Evolutionary conservation across 2,888 invertebrate genomes (phyloP).

Genomic region (Hecatera dysodea): DNA sequence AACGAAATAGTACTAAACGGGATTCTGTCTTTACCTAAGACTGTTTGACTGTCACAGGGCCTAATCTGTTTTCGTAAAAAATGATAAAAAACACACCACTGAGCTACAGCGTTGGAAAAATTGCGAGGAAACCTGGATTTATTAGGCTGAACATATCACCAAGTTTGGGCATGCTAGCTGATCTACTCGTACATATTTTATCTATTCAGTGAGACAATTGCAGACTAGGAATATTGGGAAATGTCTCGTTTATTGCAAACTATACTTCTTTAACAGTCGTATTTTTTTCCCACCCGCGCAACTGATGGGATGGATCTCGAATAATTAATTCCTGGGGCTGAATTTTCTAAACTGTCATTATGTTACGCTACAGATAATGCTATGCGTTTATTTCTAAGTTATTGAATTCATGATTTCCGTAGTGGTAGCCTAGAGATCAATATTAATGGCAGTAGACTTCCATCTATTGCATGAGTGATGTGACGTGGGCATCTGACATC

Average conservation of each 20-base stretch:
- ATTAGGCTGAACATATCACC: background rate
- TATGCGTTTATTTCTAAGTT: no score
- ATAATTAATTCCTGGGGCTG: no score
- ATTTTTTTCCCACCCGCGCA: background rate
- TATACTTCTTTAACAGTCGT: background rate
- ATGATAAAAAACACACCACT: background rate
- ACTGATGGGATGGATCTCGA: background rate
- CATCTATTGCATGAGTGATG: no score
- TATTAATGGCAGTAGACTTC: no score
- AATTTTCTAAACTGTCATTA: no score
- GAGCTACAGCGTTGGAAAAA: background rate
- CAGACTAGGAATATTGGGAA: background rate
- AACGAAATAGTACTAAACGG: background rate
- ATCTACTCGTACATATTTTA: background rate
- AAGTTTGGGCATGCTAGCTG: conserved; percentile 5
- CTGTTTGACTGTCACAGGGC: no score
- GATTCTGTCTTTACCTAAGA: no score
- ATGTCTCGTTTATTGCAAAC: background rate
- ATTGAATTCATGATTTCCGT: no score
- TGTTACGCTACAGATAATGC: no score
- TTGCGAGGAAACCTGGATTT: background rate
- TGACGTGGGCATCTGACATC: no score
- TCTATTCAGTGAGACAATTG: conserved; percentile 5
- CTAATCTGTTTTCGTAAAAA: no score
- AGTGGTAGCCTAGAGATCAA: no score